These are phyloP conservation scores for Myiozetetes cayanensis DNA, from an alignment of 2,113 vertebrate species.

Conservation along the genomic window DNA sequence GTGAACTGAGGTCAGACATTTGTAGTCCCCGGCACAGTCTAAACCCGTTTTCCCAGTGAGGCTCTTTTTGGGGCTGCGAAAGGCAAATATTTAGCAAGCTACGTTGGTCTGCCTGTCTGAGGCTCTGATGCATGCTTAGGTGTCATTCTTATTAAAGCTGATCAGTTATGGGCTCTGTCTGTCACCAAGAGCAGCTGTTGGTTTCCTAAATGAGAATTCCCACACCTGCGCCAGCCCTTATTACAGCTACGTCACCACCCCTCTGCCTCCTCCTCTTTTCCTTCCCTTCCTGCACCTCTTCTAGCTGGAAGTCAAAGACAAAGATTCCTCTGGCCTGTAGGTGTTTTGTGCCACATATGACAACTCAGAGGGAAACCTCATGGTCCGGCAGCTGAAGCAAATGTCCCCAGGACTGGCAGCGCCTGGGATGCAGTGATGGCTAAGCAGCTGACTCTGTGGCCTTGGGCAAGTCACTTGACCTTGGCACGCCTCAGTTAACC, in stretches of 20 bases:
- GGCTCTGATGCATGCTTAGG: neutral
- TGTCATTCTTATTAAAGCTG: conserved; percentile 16
- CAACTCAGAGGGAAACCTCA: neutral
- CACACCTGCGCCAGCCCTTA: conserved; percentile 5
- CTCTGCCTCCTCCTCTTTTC: neutral
- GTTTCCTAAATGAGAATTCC: conserved; percentile 44
- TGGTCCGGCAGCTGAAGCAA: neutral
- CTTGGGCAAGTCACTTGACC: conserved; percentile 63
- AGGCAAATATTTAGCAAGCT: neutral
- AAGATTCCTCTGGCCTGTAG: neutral
- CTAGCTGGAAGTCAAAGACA: neutral
- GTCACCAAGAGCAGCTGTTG: conserved; percentile 39
- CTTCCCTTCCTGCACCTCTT: neutral
- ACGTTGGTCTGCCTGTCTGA: neutral
- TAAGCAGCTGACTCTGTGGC: conserved; percentile 29
- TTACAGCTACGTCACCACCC: neutral
- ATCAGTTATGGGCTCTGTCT: conserved; percentile 35
- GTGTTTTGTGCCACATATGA: neutral
- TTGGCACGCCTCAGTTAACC: conserved; percentile 33
- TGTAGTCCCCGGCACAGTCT: neutral
- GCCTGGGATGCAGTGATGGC: neutral
- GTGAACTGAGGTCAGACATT: neutral
- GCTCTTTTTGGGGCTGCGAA: neutral
- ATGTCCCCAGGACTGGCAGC: neutral
- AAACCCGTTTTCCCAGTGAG: neutral